A percentile compares a stretch with the other conserved stretches of the same genome.
These are phyloP conservation scores for Melanotaenia parkinsoni DNA, from an alignment of 2,797 vertebrate species.

Conservation along the genomic window DNA sequence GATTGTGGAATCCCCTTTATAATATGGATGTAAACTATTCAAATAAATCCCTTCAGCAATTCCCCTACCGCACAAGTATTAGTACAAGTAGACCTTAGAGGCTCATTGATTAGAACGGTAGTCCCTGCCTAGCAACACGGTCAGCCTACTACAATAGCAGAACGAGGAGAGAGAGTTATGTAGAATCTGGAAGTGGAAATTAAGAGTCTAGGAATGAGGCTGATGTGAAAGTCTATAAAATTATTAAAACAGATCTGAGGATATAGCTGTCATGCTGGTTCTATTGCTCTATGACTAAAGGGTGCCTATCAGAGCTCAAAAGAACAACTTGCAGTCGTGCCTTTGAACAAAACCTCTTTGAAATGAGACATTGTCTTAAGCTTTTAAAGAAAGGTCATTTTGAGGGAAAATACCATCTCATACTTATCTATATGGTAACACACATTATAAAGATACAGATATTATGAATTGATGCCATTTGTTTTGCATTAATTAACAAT, in stretches of 20 bases:
- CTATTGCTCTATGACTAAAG: constrained; percentile 13
- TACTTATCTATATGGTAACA: neutral
- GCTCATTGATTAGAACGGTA: constrained; percentile 67
- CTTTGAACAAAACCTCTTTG: constrained; percentile 29
- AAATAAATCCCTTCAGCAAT: constrained; percentile 8
- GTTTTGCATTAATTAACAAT: neutral
- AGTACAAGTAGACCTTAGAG: constrained; percentile 30
- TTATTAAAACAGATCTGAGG: constrained; percentile 34
- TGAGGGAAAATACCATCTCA: constrained; percentile 4
- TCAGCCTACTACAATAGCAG: constrained; percentile 24
- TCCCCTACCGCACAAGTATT: constrained; percentile 10
- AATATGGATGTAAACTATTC: constrained; percentile 13
- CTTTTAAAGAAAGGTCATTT: neutral
- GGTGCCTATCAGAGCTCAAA: constrained; percentile 19
- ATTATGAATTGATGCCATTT: too few relatives aligned
- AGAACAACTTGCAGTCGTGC: constrained; percentile 2
- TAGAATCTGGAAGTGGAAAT: constrained; percentile 28
- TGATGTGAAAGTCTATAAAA: constrained; percentile 48
- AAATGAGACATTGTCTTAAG: constrained; percentile 10
- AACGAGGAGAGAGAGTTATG: constrained; percentile 11
- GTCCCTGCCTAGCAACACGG: constrained; percentile 71
- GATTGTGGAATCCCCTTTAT: constrained; percentile 2
- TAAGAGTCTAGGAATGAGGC: constrained; percentile 14
- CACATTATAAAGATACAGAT: neutral
- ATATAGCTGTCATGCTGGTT: constrained; percentile 9